phyloP scores from a whole-genome alignment of 2,113 vertebrate species.

The Mirounga angustirostris region DNA sequence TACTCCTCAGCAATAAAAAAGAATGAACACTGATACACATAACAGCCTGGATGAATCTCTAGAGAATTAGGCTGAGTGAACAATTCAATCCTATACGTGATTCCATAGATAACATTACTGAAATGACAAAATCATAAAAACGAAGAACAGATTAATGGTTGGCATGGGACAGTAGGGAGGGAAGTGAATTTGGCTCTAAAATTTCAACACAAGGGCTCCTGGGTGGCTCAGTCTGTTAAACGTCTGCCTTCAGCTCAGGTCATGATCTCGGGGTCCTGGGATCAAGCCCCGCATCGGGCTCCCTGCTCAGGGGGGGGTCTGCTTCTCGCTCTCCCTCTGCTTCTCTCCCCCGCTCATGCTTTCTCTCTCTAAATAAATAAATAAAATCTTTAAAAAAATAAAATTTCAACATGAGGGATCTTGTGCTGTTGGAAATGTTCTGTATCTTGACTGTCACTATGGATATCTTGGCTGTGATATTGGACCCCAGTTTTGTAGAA shows the following conservation, averaged over 20 bases:
- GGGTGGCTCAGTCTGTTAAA: not conserved
- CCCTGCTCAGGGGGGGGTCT: too few relatives aligned
- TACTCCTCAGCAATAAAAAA: not conserved
- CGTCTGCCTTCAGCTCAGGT: not conserved
- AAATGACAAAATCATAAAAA: conserved; percentile 15
- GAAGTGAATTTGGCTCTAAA: not conserved
- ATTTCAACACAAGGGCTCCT: not conserved
- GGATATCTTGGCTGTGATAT: not conserved
- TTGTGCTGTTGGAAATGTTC: not conserved
- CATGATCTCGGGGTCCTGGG: too few relatives aligned
- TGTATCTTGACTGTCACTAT: not conserved
- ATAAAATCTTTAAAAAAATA: not conserved
- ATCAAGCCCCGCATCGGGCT: fast-evolving
- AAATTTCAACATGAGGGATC: not conserved
- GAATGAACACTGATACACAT: not conserved
- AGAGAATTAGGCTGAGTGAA: not conserved
- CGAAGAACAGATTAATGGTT: not conserved
- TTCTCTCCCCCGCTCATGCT: not conserved
- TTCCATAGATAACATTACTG: not conserved
- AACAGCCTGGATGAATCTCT: not conserved
- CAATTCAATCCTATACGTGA: not conserved
- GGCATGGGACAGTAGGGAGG: not conserved
- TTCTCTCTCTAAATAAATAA: not conserved
- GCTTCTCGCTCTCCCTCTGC: not conserved
- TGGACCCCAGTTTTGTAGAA: not conserved